phyloP scores from a whole-genome alignment of 2,888 invertebrate species.

The Melieria picta region DNA sequence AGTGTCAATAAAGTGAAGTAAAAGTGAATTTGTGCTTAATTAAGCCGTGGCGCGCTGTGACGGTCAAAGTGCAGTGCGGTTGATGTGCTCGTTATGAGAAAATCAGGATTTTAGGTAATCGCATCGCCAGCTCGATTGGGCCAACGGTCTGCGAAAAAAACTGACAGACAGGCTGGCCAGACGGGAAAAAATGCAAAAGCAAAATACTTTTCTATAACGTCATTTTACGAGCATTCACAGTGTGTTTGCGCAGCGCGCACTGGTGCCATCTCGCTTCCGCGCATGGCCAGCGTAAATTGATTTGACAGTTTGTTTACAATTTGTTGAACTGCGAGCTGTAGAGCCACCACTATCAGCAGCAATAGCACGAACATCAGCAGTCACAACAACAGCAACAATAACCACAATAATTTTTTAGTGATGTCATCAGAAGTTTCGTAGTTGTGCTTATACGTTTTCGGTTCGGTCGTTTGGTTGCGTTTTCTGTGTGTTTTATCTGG shows the following conservation, averaged over 20 bases:
- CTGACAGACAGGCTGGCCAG: not conserved
- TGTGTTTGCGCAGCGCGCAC: conserved; percentile 3
- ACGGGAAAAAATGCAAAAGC: not conserved
- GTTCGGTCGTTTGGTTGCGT: conserved; percentile 40
- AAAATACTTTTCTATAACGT: conserved; percentile 33
- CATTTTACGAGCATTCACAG: conserved; percentile 19
- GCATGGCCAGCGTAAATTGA: not conserved
- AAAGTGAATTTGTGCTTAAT: not conserved
- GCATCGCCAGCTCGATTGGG: not conserved
- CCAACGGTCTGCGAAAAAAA: conserved; percentile 23
- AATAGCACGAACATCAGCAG: conserved; percentile 26
- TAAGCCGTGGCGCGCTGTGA: not conserved
- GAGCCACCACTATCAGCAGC: conserved; percentile 20
- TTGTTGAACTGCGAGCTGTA: conserved; percentile 15
- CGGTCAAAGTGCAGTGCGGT: not conserved
- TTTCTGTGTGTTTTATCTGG: conserved; percentile 34
- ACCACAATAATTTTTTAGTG: conserved; percentile 55
- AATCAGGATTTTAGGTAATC: conserved; percentile 18
- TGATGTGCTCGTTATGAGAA: not conserved
- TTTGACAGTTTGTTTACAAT: conserved; percentile 65
- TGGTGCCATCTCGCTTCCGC: conserved; percentile 27
- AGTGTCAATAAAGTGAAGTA: not conserved
- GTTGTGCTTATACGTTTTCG: conserved; percentile 41
- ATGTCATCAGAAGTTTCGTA: conserved; percentile 66
- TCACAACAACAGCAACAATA: conserved; percentile 41